These are phyloP conservation scores for Bombyx mandarina DNA, from an alignment of 1,140 invertebrate species.

Conservation along the genomic window DNA sequence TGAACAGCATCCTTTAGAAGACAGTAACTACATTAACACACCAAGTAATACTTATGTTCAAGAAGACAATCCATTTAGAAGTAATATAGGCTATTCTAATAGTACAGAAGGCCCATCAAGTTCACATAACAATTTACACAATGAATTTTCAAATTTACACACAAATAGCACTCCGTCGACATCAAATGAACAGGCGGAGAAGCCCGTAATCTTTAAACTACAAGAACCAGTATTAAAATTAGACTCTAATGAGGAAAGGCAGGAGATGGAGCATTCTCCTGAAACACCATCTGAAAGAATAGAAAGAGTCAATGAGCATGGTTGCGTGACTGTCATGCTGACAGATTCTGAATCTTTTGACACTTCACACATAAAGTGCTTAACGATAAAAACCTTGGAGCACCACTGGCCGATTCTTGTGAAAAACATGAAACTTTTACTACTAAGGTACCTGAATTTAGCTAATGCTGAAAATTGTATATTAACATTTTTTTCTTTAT, in stretches of 20 bases:
- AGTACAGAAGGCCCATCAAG: constrained; percentile 39
- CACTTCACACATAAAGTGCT: constrained; percentile 85
- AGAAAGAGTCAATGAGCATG: constrained; percentile 58
- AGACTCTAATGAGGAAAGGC: constrained; percentile 22
- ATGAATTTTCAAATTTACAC: constrained; percentile 62
- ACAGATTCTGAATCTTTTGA: constrained; percentile 85
- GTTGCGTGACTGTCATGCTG: constrained; percentile 78
- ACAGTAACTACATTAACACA: constrained; percentile 68
- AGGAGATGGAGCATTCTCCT: constrained; percentile 39
- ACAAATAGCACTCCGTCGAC: constrained; percentile 47
- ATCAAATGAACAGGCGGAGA: constrained; percentile 39
- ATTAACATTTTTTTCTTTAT: constrained; percentile 86
- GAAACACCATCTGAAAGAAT: constrained; percentile 44
- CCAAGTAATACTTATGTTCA: constrained; percentile 38
- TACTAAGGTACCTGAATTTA: constrained; percentile 71
- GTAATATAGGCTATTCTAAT: constrained; percentile 43
- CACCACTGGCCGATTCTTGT: constrained; percentile 86
- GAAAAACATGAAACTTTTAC: constrained; percentile 74
- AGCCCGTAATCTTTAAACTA: constrained; percentile 42
- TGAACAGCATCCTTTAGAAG: constrained; percentile 85
- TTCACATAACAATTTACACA: constrained; percentile 48
- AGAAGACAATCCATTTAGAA: constrained; percentile 58
- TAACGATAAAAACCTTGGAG: constrained; percentile 87
- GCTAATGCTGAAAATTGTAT: constrained; percentile 77
- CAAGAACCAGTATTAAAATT: constrained; percentile 58